These are phyloP conservation scores for Pyrrhia umbra DNA, from an alignment of 2,888 invertebrate species.

Conservation along the genomic window DNA sequence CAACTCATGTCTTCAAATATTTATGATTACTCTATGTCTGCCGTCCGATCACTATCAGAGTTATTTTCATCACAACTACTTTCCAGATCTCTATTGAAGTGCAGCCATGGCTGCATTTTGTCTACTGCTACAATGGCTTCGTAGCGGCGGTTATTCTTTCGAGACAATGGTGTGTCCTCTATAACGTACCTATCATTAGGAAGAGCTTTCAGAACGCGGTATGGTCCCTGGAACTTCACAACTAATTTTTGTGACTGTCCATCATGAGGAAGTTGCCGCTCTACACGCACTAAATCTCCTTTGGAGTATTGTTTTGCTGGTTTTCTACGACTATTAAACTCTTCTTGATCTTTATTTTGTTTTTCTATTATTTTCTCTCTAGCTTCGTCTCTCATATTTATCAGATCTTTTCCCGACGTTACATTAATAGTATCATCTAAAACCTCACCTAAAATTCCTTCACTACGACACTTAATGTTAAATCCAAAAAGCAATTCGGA, in stretches of 20 bases:
- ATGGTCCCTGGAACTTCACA: not conserved
- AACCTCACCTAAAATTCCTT: not conserved
- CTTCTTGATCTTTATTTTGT: not conserved
- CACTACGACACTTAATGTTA: not conserved
- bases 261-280: not conserved
- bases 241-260: not conserved
- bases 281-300: not conserved
- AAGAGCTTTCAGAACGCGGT: not conserved
- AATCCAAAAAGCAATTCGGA: slow-evolving; percentile 7
- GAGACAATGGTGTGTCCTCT: too few species aligned
- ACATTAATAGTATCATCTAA: not conserved
- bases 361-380: not conserved
- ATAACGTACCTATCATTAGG: not conserved
- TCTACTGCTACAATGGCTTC: not conserved
- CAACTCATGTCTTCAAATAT: too few species aligned
- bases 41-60: not conserved
- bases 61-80: not conserved
- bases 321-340: not conserved
- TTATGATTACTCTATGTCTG: not conserved
- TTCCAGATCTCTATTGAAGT: not conserved
- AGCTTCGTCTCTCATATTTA: not conserved
- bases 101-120: not conserved
- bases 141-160: not conserved
- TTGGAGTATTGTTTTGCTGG: not conserved
- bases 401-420: not conserved